Evolutionary conservation across 2,797 vertebrate species (phyloP), one percentile per base, ranked within the genome.

Genomic region (Kryptopterus vitreolus): DNA sequence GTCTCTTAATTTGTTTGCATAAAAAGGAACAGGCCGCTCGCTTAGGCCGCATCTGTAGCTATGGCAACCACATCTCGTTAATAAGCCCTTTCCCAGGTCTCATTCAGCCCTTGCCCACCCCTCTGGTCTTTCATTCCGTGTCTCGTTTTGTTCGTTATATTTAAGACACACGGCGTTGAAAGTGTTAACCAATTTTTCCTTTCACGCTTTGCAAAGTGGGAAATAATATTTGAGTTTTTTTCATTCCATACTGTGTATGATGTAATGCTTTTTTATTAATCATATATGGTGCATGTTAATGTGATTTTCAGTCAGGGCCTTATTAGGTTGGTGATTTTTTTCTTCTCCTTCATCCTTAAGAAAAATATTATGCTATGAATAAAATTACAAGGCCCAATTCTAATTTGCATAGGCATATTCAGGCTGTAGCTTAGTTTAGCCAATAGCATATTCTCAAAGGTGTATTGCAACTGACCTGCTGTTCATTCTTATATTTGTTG

Each of bases 41-140:
- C 62, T 6, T 31, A 77, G 76, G 76, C 62, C 33, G 62, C 76
- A 77, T 77, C 76, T 77, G 96, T 98, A 97, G 95, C 95, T 96
- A 99, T 98, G 94, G 97, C 95, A 97, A 98, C 96, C 90, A 83
- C 93, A 90, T 93, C 92, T 91, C 90, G 93, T 93, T 94, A 93
- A 92, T 92, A 91, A 87, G 90, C 82, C 65, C 70, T 66, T 70
- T 82, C 59, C 76, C 76, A 46, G 4, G 70, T 68, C 33, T 52
- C 26, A 48, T 81, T 65, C 59, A 35, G 33, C 66, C 50, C 59
- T 35, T n/a, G 31, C 35, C 62, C 58, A 26, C 59, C 43, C 43
- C 31, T 58, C 78, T 38, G 72, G 29, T 69, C 82, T 84, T 66
- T 76, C 50, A 62, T 78, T 71, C 6, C 38, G 38, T 43, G 38